Conservation (phyloP, 2,797 vertebrate species). For the Fistularia commersonii region DNA sequence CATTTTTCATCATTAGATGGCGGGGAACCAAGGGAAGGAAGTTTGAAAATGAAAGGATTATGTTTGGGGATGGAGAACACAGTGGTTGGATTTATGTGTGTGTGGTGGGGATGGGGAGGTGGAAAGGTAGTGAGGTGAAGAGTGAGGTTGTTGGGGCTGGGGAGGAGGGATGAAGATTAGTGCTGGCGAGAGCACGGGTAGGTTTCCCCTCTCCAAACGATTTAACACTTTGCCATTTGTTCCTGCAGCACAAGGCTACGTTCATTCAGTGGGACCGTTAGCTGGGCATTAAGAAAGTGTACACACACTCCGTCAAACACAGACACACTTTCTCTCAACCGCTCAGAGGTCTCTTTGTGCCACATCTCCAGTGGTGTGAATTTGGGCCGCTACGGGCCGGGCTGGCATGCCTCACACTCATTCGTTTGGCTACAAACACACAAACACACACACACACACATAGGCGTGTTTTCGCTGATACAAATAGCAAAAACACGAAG, state of each 20-base stretch:
- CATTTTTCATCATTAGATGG: not conserved
- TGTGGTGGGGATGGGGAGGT: not conserved
- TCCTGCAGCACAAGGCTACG: constrained; percentile 69
- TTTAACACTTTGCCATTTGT: constrained; percentile 76
- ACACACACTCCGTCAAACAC: constrained; percentile 45
- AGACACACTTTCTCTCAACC: constrained; percentile 49
- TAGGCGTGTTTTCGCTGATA: constrained; percentile 19
- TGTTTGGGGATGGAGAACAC: constrained; percentile 17
- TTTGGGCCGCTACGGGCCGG: constrained; percentile 47
- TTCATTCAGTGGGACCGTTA: constrained; percentile 59
- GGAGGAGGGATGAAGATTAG: constrained; percentile 33
- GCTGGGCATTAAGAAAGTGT: constrained; percentile 58
- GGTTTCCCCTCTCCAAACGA: constrained; percentile 62
- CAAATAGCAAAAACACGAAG: constrained; percentile 47
- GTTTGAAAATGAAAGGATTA: constrained; percentile 9
- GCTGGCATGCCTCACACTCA: constrained; percentile 55
- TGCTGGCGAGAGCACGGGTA: constrained; percentile 37
- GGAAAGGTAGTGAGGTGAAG: not conserved
- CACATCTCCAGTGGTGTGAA: constrained; percentile 48
- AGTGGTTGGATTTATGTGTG: not conserved
- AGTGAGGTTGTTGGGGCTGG: constrained; percentile 4
- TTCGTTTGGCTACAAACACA: constrained; percentile 27
- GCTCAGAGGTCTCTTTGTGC: constrained; percentile 70
- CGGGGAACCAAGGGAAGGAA: constrained; percentile 1
- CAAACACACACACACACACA: constrained; percentile 26